Base-by-base conservation (phyloP, 2,888 invertebrate species). In the Ennomos fuscantarius region DNA sequence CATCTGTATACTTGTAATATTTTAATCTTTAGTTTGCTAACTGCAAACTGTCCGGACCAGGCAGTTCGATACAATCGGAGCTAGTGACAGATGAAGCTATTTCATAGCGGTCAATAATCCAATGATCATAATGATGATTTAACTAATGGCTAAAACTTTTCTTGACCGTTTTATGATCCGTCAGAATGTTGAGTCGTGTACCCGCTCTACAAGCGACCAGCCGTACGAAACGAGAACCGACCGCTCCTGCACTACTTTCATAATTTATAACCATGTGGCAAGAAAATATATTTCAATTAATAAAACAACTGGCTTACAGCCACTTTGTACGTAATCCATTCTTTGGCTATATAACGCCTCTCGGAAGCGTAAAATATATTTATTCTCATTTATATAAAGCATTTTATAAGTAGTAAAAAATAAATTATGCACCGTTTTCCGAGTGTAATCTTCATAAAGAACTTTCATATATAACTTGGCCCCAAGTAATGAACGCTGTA, bases 341-440 rank as follows among this genome's bases (percentile, higher is more conserved):
- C 89, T 89, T 89, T 89, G 89, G 89, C 84, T 83, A 75, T 70
- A 72, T 70, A 78, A 83, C 84, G 80, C 86, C 83, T 86, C 84
- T 86, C 78, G 70, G 83, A 88, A 89, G 89, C 89, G 86, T 86
- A 81, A 78, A 43, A 78, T 81, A 81, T 80, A 76, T 72, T 72
- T 73, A 62, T 68, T 74, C 66, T 73, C 60, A 60, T 66, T 65
- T 73, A 80, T 77, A 55, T 59, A 62, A 82, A 83, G 81, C 80
- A 70, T 79, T 76, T 68, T 70, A 76, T 80, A 79, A 78, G 76
- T 65, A 53, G 53, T 62, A 64, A 62, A 69, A 74, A 66, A 68
- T 64, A 58, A 60, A 69, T 71, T 51, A 68, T 65, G 65, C 65
- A 68, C 60, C 69, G 65, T 68, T 34, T 57, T 50, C 55, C 59